A percentile compares a stretch with the other conserved stretches of the same genome.
phyloP scores from a whole-genome alignment of 2,797 vertebrate genomes.

The Sylvilagus floridanus region DNA sequence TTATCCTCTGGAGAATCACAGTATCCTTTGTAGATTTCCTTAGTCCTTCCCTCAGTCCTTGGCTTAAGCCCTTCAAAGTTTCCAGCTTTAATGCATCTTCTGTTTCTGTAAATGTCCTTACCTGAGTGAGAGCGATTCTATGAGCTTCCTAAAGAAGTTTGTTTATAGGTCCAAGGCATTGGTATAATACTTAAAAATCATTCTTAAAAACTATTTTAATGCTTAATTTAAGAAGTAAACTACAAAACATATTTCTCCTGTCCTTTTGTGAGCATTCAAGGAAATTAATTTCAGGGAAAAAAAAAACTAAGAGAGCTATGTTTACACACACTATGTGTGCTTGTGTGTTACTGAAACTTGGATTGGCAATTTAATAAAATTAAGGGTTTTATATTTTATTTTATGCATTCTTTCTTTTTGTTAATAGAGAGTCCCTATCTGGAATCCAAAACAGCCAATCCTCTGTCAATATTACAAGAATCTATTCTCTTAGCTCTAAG shows the following conservation, averaged over 20 bases:
- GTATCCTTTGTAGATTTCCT: neutral
- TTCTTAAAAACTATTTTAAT: neutral
- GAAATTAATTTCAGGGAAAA: neutral
- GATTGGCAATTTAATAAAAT: neutral
- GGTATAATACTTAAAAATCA: neutral
- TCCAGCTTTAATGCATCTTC: neutral
- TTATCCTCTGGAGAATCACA: neutral
- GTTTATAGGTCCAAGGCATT: neutral
- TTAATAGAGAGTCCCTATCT: neutral
- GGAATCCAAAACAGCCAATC: neutral
- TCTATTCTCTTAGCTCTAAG: neutral
- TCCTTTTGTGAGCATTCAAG: neutral
- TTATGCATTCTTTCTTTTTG: neutral
- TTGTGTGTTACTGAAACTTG: neutral
- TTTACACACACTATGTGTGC: neutral
- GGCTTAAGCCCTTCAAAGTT: neutral
- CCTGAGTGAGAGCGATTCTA: neutral
- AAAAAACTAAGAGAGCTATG: neutral
- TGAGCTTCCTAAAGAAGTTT: neutral
- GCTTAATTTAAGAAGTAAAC: neutral
- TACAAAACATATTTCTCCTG: neutral
- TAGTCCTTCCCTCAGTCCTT: neutral
- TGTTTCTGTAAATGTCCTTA: neutral
- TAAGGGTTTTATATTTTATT: neutral
- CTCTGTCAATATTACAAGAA: neutral